Conservation (phyloP, 1,140 invertebrate species). For the Lerema accius region DNA sequence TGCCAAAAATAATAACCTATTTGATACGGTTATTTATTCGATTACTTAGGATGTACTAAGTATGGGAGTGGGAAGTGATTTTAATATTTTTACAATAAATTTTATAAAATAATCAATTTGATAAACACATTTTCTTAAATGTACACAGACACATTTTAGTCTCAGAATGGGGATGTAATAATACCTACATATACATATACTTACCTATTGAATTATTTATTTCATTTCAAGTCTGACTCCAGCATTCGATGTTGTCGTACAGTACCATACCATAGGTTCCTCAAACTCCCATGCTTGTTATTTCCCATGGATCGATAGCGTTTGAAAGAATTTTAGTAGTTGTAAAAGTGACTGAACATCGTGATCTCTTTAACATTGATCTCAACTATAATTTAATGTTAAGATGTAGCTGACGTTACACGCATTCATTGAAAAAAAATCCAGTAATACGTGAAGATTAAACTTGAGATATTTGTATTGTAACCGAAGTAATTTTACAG, state of each 20-base stretch:
- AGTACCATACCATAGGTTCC: too few species aligned
- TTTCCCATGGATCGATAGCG: constrained; percentile 4
- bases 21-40: neutral
- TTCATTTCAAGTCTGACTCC: too few species aligned
- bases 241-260: too few species aligned
- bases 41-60: neutral
- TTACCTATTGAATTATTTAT: too few species aligned
- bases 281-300: constrained; percentile 1
- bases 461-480: neutral
- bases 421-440: neutral
- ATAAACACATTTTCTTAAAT: too few species aligned
- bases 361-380: constrained; percentile 72
- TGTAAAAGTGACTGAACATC: constrained; percentile 43
- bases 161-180: too few species aligned
- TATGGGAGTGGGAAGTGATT: neutral
- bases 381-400: constrained; percentile 62
- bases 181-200: too few species aligned
- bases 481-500: neutral
- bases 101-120: too few species aligned
- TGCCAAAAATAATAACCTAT: constrained; percentile 12
- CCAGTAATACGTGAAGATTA: neutral
- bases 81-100: too few species aligned
- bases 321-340: constrained; percentile 17
- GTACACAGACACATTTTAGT: too few species aligned
- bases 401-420: constrained; percentile 19